Percentiles rank a stretch among this genome's conserved stretches.
These are phyloP conservation scores for Heliconius cydno DNA, from an alignment of 2,888 invertebrate species.

Conservation along the genomic window DNA sequence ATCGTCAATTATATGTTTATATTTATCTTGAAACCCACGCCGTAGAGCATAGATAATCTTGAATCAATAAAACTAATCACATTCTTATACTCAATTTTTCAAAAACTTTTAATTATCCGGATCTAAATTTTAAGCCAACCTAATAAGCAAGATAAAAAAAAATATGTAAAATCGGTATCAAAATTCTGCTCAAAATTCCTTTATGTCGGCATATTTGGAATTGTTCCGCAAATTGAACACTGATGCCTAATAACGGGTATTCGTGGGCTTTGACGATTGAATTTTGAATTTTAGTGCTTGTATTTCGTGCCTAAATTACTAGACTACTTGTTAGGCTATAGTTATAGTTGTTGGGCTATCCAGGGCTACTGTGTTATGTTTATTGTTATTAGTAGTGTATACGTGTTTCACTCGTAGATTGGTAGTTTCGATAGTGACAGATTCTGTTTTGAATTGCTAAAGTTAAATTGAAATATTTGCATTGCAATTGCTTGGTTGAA, in stretches of 20 bases:
- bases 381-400: not conserved
- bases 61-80: no score
- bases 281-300: conserved; percentile 19
- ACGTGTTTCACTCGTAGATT: not conserved
- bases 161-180: not conserved
- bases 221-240: conserved; percentile 14
- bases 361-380: not conserved
- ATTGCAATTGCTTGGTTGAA: not conserved
- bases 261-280: conserved; percentile 15
- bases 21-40: no score
- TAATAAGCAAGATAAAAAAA: conserved; percentile 6
- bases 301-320: conserved; percentile 13
- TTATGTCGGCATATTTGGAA: conserved; percentile 6
- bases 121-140: not conserved
- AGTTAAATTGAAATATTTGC: conserved; percentile 9
- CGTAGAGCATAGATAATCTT: no score
- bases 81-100: not conserved
- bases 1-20: no score
- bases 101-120: not conserved
- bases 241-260: conserved; percentile 16
- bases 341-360: no score
- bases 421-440: not conserved
- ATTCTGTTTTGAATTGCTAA: not conserved
- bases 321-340: not conserved
- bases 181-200: not conserved